Conservation (phyloP, 2,113 vertebrate genomes). For the Pipra filicauda region DNA sequence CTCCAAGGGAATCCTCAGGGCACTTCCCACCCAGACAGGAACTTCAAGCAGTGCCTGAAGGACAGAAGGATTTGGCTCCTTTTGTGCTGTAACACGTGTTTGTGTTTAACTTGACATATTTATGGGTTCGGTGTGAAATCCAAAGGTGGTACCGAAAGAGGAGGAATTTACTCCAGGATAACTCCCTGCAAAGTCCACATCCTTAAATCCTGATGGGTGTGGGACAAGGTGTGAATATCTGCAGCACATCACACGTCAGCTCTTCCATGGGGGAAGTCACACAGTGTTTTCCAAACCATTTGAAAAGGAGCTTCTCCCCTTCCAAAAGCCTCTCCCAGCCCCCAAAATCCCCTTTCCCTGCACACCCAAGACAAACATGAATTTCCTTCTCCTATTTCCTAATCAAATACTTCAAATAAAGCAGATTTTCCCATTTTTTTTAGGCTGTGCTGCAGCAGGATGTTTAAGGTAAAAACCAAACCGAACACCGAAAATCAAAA, state of each 20-base stretch:
- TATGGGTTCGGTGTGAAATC: not conserved
- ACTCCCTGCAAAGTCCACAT: not conserved
- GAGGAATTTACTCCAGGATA: not conserved
- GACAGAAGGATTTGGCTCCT: not conserved
- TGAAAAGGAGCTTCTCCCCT: not conserved
- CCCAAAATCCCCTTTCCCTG: not conserved
- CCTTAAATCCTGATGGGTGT: not conserved
- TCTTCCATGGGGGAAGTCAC: not conserved
- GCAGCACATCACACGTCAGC: rapidly evolving
- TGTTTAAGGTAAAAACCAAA: not conserved
- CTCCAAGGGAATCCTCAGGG: not conserved
- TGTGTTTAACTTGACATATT: not conserved
- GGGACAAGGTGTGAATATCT: rapidly evolving
- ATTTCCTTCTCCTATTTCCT: not conserved
- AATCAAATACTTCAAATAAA: not conserved
- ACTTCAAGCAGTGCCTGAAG: not conserved
- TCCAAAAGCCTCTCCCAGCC: not conserved
- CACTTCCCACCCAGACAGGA: not conserved
- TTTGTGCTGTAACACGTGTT: too few species aligned
- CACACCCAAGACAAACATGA: not conserved
- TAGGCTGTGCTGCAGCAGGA: not conserved
- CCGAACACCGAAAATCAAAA: not conserved
- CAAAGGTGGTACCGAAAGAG: not conserved
- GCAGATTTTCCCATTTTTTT: not conserved
- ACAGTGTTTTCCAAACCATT: not conserved